Percentiles rank a stretch among this genome's conserved stretches.
phyloP scores from a whole-genome alignment of 2,797 vertebrate genomes.

The Alcedo atthis region DNA sequence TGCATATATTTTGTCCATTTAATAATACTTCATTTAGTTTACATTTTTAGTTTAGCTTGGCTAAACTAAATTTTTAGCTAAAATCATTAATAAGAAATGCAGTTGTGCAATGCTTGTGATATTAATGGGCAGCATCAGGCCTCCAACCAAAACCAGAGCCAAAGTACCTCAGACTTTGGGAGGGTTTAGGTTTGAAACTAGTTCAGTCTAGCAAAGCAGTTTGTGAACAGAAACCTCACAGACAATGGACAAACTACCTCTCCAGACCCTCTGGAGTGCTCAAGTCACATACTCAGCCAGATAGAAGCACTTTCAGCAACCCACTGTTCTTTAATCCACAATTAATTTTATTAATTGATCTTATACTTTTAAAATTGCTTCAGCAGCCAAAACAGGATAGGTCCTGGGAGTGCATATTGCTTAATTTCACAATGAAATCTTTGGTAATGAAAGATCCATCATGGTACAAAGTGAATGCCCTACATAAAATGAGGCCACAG shows the following conservation, averaged over 20 bases:
- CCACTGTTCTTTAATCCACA: not conserved
- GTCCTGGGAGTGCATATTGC: not conserved
- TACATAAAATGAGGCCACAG: slow-evolving; percentile 52
- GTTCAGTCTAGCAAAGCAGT: not conserved
- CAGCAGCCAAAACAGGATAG: not conserved
- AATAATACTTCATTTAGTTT: slow-evolving; percentile 3
- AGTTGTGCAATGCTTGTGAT: not conserved
- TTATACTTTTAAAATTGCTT: slow-evolving; percentile 27
- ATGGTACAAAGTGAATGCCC: slow-evolving; percentile 26
- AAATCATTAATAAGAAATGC: slow-evolving; percentile 18
- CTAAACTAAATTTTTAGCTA: not conserved
- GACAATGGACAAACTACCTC: not conserved
- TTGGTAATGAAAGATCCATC: slow-evolving; percentile 58
- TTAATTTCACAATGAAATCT: slow-evolving; percentile 27
- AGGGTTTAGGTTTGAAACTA: not conserved
- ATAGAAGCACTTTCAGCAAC: not conserved
- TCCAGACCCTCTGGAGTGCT: not conserved
- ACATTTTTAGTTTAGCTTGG: no score
- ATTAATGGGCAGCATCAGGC: not conserved
- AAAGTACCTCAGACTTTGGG: not conserved
- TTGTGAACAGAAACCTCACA: not conserved
- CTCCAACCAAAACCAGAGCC: not conserved
- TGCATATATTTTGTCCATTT: slow-evolving; percentile 10
- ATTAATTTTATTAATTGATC: slow-evolving; percentile 37
- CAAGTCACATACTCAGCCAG: not conserved